phyloP scores from a whole-genome alignment of 2,797 vertebrate genomes.

The Liasis olivaceus region DNA sequence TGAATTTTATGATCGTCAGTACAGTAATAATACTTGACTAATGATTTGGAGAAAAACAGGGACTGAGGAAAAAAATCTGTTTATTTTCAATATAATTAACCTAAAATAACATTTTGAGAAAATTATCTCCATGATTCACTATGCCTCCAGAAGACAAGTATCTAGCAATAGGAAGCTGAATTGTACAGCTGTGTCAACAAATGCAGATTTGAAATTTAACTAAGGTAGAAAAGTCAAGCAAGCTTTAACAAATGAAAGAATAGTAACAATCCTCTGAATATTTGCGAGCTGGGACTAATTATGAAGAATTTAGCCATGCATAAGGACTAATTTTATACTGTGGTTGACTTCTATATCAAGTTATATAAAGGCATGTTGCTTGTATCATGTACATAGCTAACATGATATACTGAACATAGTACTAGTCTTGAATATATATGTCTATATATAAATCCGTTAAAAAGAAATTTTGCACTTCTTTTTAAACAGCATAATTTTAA shows the following conservation, averaged over 20 bases:
- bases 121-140: not conserved
- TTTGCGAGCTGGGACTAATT: not conserved
- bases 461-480: not conserved
- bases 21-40: slow-evolving; percentile 5
- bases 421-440: not conserved
- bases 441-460: not conserved
- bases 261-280: not conserved
- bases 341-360: not conserved
- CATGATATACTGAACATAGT: not conserved
- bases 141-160: not conserved
- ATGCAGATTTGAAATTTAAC: not conserved
- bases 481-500: not conserved
- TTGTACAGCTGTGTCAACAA: not conserved
- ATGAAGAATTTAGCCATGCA: not conserved
- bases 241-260: not conserved
- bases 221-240: not conserved
- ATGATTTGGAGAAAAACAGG: not conserved
- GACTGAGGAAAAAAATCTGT: not conserved
- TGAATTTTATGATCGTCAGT: slow-evolving; percentile 12
- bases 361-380: not conserved
- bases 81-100: not conserved
- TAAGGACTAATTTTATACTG: not conserved
- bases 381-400: not conserved
- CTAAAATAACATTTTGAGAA: not conserved
- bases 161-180: not conserved